phyloP scores from a whole-genome alignment of 1,140 invertebrate species.

The Cepaea nemoralis region DNA sequence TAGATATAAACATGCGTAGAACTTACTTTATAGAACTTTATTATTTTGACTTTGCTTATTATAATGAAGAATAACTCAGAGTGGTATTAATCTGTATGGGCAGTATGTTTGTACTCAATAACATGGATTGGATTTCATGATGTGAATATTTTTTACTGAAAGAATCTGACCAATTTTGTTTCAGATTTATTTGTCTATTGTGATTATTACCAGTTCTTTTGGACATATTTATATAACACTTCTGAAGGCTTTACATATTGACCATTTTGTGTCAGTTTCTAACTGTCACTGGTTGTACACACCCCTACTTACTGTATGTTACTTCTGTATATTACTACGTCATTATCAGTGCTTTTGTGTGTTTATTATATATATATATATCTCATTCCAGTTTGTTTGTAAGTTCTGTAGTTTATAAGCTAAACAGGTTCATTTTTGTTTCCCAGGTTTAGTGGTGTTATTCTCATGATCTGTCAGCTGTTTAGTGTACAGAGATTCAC shows the following conservation, averaged over 20 bases:
- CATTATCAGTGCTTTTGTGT: neutral
- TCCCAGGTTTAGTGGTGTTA: neutral
- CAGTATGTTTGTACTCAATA: neutral
- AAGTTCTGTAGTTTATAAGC: neutral
- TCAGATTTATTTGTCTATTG: neutral
- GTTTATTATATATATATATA: neutral
- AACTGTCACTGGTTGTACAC: neutral
- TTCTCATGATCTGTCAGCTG: neutral
- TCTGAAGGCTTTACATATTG: conserved; percentile 6
- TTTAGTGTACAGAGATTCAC: no score
- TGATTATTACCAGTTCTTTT: neutral
- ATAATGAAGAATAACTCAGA: no score
- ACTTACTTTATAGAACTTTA: no score
- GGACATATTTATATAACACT: neutral
- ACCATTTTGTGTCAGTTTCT: neutral
- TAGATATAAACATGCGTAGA: no score
- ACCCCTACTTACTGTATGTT: neutral
- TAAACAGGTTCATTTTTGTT: neutral
- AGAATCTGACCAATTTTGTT: conserved; percentile 1
- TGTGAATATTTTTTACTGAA: neutral
- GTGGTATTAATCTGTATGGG: neutral
- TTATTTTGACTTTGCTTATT: no score
- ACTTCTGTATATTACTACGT: neutral
- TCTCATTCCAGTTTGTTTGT: neutral
- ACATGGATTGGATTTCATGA: neutral